Evolutionary conservation across 1,140 invertebrate genomes (phyloP), one percentile per base, ranked within the genome.

Genomic region (Eriosoma lanigerum): DNA sequence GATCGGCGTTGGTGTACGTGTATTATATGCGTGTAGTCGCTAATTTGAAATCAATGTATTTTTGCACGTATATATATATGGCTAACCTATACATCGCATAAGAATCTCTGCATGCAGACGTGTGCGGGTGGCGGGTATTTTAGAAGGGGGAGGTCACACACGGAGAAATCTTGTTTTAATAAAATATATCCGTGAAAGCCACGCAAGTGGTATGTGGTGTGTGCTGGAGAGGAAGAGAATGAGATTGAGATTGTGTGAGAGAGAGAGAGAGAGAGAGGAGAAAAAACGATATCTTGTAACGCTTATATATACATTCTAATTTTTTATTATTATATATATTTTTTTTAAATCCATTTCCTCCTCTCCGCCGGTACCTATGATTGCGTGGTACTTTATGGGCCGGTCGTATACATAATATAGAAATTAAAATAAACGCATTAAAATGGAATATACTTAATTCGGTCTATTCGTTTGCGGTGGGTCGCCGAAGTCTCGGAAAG

Each of bases 21-120:
- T 12, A 6, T 50, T 15, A 24, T 6, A 15, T n/a, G 32, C 15
- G 52, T 76, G 75, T 78, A 44, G 75, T 62, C 21, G 56, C 75
- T 78, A 78, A 78, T 78, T 78, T 48, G 75, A 78, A 78, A 78
- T 29, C 75, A 29, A 78, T 78, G 75, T 78, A 70, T 17, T 60
- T 62, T 78, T 19, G 52, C 75, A 3, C 75, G 17, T n/a, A n/a
- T n/a, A n/a, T n/a, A n/a, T n/a, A n/a, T n/a, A n/a, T n/a, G n/a
- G n/a, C n/a, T n/a, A n/a, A n/a, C n/a, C n/a, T n/a, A n/a, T n/a
- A n/a, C n/a, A n/a, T n/a, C n/a, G n/a, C n/a, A n/a, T n/a, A n/a
- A n/a, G n/a, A n/a, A n/a, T n/a, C n/a, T n/a, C n/a, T n/a, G n/a
- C n/a, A n/a, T n/a, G n/a, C n/a, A n/a, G n/a, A n/a, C 15, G 21